Conservation (phyloP, 2,888 invertebrate species). For the Alloplasta piceator region DNA sequence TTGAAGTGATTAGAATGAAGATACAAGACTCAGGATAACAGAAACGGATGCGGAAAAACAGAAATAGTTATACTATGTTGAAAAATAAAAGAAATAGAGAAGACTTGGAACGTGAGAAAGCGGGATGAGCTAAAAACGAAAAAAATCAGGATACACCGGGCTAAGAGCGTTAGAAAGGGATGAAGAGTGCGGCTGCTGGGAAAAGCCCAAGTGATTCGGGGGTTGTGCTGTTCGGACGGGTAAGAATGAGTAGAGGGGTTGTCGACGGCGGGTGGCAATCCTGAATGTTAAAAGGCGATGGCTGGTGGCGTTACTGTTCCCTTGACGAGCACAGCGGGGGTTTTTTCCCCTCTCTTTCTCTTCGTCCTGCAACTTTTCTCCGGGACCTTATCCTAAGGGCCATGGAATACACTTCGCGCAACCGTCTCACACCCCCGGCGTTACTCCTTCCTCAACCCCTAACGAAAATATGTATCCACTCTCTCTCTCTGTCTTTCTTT, state of each 20-base stretch:
- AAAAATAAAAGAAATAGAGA: constrained; percentile 28
- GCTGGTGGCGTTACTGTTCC: constrained; percentile 78
- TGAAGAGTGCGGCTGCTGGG: constrained; percentile 59
- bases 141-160: constrained; percentile 38
- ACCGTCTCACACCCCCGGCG: constrained; percentile 26
- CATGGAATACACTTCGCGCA: constrained; percentile 10
- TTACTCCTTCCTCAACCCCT: constrained; percentile 48
- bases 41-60: too few species aligned
- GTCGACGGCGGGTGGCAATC: constrained; percentile 70
- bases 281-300: constrained; percentile 73
- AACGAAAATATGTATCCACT: constrained; percentile 20
- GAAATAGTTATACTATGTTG: not conserved
- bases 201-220: constrained; percentile 71
- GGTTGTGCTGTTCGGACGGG: constrained; percentile 61
- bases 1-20: too few species aligned
- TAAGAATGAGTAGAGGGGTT: constrained; percentile 51
- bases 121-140: constrained; percentile 2
- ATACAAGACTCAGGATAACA: too few species aligned
- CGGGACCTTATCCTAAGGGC: constrained; percentile 16
- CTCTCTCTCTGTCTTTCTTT: not conserved
- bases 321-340: constrained; percentile 71
- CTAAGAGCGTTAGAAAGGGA: constrained; percentile 21
- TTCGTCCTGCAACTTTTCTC: constrained; percentile 1
- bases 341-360: constrained; percentile 34
- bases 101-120: not conserved